Evolutionary conservation across 2,888 invertebrate genomes (phyloP).

Genomic region (Nudaria mundana): DNA sequence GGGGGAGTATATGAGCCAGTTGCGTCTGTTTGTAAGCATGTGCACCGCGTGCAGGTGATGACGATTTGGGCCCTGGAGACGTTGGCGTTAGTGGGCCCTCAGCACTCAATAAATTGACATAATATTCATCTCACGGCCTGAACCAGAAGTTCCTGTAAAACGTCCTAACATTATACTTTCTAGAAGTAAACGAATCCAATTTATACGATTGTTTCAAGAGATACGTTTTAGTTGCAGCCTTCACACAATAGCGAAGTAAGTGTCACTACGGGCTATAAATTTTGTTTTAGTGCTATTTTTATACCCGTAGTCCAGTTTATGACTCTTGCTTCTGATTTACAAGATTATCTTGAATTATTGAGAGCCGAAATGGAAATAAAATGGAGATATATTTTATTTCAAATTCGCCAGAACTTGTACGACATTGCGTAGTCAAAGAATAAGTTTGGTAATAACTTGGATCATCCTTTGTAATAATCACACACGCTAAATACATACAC

Average conservation of each 20-base stretch:
- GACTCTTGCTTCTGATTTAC: slow-evolving; percentile 26
- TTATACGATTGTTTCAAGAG: slow-evolving; percentile 19
- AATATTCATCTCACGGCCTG: no score
- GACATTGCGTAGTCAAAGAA: background rate
- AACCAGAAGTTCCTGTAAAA: no score
- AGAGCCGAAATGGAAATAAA: slow-evolving; percentile 1
- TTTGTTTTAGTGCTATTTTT: slow-evolving; percentile 34
- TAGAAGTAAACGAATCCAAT: slow-evolving; percentile 15
- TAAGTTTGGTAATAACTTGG: background rate
- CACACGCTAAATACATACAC: no score
- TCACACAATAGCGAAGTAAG: slow-evolving; percentile 25
- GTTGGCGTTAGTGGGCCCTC: no score
- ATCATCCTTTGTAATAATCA: no score
- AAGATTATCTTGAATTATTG: slow-evolving; percentile 5
- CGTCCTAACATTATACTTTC: slow-evolving; percentile 1
- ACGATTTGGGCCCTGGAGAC: no score
- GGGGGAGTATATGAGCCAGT: no score
- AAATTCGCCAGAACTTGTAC: no score
- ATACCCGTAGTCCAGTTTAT: slow-evolving; percentile 25
- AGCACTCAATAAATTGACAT: no score
- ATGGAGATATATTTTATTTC: background rate
- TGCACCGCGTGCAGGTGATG: no score
- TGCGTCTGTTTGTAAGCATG: no score
- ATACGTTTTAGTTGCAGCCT: slow-evolving; percentile 28
- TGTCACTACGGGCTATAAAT: slow-evolving; percentile 29